Percentiles rank a stretch among this genome's conserved stretches.
phyloP scores from a whole-genome alignment of 1,140 invertebrate species.

The Proctacanthus coquilletti region DNA sequence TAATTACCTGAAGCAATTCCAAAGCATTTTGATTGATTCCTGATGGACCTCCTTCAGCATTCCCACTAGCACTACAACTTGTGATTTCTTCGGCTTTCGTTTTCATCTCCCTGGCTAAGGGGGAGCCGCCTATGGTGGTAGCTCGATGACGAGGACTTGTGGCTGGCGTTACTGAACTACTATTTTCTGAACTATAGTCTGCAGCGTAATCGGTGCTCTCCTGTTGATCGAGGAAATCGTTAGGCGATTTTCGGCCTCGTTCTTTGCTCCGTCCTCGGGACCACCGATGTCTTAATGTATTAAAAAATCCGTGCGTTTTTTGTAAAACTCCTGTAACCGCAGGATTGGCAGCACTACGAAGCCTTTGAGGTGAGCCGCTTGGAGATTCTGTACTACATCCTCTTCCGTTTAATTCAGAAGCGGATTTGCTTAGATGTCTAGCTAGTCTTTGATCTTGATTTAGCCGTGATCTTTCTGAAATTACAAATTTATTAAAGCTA shows the following conservation, averaged over 20 bases:
- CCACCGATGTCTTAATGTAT: constrained; percentile 49
- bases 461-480: too few species aligned
- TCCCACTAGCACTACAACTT: too few species aligned
- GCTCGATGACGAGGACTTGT: constrained; percentile 46
- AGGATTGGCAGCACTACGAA: constrained; percentile 31
- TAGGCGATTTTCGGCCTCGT: constrained; percentile 32
- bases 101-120: constrained; percentile 15
- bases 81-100: constrained; percentile 10
- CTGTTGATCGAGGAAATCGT: constrained; percentile 31
- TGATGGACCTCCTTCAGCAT: too few species aligned
- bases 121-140: constrained; percentile 23
- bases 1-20: too few species aligned
- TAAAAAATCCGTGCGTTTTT: constrained; percentile 54
- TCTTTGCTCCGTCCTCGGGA: constrained; percentile 44
- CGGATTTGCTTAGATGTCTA: constrained; percentile 37
- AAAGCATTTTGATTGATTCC: too few species aligned
- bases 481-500: too few species aligned
- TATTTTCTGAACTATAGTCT: constrained; percentile 55
- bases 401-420: constrained; percentile 34
- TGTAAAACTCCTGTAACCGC: constrained; percentile 42
- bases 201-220: constrained; percentile 53
- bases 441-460: constrained; percentile 22
- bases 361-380: constrained; percentile 32
- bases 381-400: constrained; percentile 19
- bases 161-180: constrained; percentile 45